Conservation (phyloP, 2,888 invertebrate genomes). For the Chydorus sphaericus region DNA sequence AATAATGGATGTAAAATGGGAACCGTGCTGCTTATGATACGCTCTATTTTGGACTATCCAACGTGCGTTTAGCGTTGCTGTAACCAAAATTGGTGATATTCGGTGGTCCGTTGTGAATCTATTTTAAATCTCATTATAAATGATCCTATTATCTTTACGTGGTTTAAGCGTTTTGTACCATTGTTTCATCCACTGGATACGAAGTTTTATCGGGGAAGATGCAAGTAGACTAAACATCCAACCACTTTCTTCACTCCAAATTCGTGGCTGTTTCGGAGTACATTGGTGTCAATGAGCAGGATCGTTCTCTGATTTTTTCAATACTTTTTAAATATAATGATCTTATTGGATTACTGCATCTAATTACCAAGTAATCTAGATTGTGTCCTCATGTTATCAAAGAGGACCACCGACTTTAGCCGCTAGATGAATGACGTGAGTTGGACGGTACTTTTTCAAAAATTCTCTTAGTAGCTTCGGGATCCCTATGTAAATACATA, state of each 20-base stretch:
- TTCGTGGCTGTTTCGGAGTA: slow-evolving; percentile 63
- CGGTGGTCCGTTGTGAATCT: slow-evolving; percentile 94
- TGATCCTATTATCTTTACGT: not conserved
- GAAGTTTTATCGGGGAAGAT: slow-evolving; percentile 95
- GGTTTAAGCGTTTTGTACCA: slow-evolving; percentile 46
- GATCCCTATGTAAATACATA: too few species aligned
- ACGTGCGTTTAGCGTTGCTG: slow-evolving; percentile 92
- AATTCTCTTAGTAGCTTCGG: slow-evolving; percentile 51
- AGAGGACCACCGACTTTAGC: slow-evolving; percentile 96
- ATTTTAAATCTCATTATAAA: slow-evolving; percentile 14
- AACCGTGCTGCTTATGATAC: slow-evolving; percentile 54
- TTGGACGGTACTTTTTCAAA: slow-evolving; percentile 73
- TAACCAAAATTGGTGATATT: slow-evolving; percentile 96
- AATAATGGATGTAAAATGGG: slow-evolving; percentile 76
- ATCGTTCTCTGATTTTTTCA: slow-evolving; percentile 39
- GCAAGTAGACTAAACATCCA: slow-evolving; percentile 94
- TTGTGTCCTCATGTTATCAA: slow-evolving; percentile 91
- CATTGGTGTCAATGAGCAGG: slow-evolving; percentile 87
- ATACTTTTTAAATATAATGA: not conserved
- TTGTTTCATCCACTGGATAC: slow-evolving; percentile 96
- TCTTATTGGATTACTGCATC: not conserved
- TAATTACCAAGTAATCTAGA: slow-evolving; percentile 77
- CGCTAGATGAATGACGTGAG: slow-evolving; percentile 92
- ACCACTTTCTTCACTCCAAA: slow-evolving; percentile 76
- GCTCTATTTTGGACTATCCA: slow-evolving; percentile 73